Conservation (phyloP, 2,113 vertebrate genomes). For the Syngnathoides biaculeatus region DNA sequence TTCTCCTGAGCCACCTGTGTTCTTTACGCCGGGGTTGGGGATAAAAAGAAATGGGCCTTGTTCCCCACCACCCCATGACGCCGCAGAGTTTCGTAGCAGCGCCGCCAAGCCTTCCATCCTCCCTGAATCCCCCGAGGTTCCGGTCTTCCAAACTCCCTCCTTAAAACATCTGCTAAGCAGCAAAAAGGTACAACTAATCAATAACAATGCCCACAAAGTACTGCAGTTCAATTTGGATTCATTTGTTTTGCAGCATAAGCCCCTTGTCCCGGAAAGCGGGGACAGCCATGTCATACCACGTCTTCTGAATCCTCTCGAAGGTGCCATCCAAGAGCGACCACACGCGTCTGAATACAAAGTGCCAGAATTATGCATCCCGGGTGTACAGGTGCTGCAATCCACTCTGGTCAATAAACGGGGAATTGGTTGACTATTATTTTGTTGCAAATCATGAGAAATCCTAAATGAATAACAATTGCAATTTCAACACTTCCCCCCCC, state of each 20-base stretch:
- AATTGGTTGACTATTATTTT: not conserved
- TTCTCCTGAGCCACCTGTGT: conserved; percentile 76
- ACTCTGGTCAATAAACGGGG: conserved; percentile 46
- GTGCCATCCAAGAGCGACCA: conserved; percentile 2
- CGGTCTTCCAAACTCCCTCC: conserved; percentile 71
- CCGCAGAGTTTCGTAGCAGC: conserved; percentile 14
- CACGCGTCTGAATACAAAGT: conserved; percentile 32
- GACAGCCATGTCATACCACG: conserved; percentile 9
- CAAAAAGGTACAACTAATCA: conserved; percentile 52
- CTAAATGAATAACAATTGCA: too few species aligned
- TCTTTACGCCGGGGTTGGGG: conserved; percentile 81
- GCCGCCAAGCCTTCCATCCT: conserved; percentile 15
- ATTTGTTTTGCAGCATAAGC: conserved; percentile 11
- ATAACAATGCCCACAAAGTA: not conserved
- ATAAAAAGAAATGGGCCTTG: conserved; percentile 38
- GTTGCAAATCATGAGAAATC: too few species aligned
- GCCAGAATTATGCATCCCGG: conserved; percentile 24
- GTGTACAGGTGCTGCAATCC: conserved; percentile 53
- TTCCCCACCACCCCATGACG: conserved; percentile 31
- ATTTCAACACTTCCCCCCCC: too few species aligned
- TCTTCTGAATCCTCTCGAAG: not conserved
- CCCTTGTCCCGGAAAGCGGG: not conserved
- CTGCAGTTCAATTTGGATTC: not conserved
- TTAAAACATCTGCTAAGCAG: conserved; percentile 67
- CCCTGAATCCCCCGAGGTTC: conserved; percentile 56